phyloP scores from a whole-genome alignment of 2,113 vertebrate genomes.

The Stigmatopora argus region DNA sequence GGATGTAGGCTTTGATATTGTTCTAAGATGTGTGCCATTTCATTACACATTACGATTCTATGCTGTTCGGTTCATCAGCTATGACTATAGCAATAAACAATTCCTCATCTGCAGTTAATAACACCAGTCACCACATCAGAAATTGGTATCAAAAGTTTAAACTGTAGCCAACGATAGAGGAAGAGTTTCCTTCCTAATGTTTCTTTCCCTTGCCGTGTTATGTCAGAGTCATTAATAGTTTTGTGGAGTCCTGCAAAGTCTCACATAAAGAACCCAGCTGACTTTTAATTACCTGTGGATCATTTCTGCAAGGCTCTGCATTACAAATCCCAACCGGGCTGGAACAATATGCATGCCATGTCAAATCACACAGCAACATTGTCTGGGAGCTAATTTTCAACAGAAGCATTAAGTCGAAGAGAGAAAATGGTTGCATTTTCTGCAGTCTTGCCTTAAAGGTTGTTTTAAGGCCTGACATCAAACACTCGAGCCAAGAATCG shows the following conservation, averaged over 20 bases:
- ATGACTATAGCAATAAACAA: background rate
- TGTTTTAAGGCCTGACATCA: conserved; percentile 18
- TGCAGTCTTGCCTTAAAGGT: conserved; percentile 26
- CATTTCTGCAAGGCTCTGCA: conserved; percentile 59
- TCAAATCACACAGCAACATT: conserved; percentile 57
- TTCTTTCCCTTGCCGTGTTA: conserved; percentile 14
- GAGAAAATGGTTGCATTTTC: conserved; percentile 25
- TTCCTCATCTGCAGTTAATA: background rate
- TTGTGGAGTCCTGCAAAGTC: conserved; percentile 50
- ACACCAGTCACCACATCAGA: background rate
- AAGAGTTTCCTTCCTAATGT: conserved; percentile 18
- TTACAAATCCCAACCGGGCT: conserved; percentile 59
- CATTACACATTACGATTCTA: background rate
- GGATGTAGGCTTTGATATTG: background rate
- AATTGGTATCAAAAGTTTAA: background rate
- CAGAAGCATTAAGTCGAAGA: conserved; percentile 34
- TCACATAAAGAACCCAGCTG: conserved; percentile 58
- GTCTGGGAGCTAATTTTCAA: conserved; percentile 60
- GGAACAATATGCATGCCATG: conserved; percentile 54
- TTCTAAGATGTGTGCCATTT: background rate
- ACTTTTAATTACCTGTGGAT: conserved; percentile 70
- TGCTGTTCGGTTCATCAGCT: background rate
- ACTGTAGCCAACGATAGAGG: conserved; percentile 18
- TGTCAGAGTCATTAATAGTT: conserved; percentile 35
- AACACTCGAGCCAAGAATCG: conserved; percentile 23